A percentile compares a stretch with the other conserved stretches of the same genome.
These are phyloP conservation scores for Eulemur macaco DNA, from an alignment of 2,113 vertebrate species.

Conservation along the genomic window DNA sequence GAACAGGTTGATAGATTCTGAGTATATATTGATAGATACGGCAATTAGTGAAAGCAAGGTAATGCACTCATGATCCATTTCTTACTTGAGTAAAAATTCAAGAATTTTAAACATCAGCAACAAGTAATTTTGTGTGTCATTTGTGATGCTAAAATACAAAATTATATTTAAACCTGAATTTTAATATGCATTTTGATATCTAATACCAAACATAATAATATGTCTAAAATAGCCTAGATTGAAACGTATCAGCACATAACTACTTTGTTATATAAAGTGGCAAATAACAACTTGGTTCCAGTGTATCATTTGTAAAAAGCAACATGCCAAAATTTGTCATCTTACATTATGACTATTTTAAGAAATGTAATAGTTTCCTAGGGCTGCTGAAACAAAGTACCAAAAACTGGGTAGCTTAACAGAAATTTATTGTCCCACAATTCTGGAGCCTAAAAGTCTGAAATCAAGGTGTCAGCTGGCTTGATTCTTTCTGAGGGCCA, in stretches of 20 bases:
- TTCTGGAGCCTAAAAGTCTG: not conserved
- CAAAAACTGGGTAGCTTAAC: not conserved
- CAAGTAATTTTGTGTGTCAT: not conserved
- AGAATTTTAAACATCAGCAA: not conserved
- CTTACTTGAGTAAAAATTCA: not conserved
- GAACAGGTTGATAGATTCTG: not conserved
- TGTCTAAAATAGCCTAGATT: not conserved
- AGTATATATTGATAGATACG: not conserved
- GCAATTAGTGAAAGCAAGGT: not conserved
- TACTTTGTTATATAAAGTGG: not conserved
- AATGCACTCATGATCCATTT: not conserved
- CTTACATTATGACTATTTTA: not conserved
- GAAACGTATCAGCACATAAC: not conserved
- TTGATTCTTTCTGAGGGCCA: not conserved
- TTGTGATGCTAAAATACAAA: not conserved
- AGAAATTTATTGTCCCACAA: not conserved
- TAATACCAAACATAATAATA: not conserved
- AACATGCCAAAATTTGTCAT: not conserved
- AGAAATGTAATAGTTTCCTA: not conserved
- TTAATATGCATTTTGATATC: not conserved
- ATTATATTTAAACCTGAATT: not conserved
- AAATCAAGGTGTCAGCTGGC: not conserved
- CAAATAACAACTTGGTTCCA: not conserved
- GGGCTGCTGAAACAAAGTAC: not conserved
- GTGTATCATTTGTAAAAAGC: not conserved